phyloP scores from a whole-genome alignment of 2,888 invertebrate genomes.

The Papilio elwesi region DNA sequence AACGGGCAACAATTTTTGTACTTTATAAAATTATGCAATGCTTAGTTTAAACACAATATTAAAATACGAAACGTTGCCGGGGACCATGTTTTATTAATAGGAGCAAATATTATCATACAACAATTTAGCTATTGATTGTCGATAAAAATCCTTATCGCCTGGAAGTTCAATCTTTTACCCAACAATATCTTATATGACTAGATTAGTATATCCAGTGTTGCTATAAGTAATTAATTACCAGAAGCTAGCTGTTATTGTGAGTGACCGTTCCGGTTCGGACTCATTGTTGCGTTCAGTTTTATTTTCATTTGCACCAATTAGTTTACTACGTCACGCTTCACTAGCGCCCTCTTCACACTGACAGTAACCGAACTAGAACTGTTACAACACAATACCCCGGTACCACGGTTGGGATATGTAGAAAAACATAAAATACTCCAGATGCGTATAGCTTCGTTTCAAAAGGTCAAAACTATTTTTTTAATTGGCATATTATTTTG shows the following conservation, averaged over 20 bases:
- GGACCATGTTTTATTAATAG: too few relatives aligned
- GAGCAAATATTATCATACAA: too few relatives aligned
- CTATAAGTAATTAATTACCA: neutral
- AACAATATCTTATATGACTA: too few relatives aligned
- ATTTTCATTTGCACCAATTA: constrained; percentile 17
- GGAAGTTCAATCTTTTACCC: too few relatives aligned
- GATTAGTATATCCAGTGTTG: too few relatives aligned
- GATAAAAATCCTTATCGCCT: too few relatives aligned
- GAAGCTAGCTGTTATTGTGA: neutral
- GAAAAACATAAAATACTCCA: constrained; percentile 15
- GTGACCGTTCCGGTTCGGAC: constrained; percentile 6
- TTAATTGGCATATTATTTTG: neutral
- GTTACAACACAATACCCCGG: neutral
- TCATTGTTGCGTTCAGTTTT: neutral
- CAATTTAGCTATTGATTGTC: too few relatives aligned
- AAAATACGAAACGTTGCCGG: too few relatives aligned
- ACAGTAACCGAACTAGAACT: constrained; percentile 14
- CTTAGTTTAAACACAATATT: too few relatives aligned
- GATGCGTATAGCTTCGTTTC: constrained; percentile 31
- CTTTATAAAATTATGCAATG: too few relatives aligned
- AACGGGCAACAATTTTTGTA: too few relatives aligned
- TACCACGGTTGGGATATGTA: constrained; percentile 13
- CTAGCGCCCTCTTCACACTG: constrained; percentile 11
- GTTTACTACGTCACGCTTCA: constrained; percentile 13
- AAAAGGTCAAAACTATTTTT: neutral